Percentiles rank a stretch among this genome's conserved stretches.
Evolutionary conservation across 2,113 vertebrate species (phyloP).

Genomic region (Xenopus laevis): DNA sequence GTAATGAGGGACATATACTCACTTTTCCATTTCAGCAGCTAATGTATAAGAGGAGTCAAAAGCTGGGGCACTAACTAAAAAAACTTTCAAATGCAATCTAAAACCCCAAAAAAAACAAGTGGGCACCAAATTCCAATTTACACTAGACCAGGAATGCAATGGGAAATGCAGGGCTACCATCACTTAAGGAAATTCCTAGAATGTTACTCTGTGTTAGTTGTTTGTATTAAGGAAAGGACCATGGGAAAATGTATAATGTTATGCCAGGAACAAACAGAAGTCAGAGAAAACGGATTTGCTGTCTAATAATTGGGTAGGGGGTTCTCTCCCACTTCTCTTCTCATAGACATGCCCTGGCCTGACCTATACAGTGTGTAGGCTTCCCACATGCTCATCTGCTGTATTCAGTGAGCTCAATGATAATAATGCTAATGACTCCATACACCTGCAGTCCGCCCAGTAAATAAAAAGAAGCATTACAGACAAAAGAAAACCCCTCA

Average conservation of each 20-base stretch:
- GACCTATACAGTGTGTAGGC: slow-evolving; percentile 4
- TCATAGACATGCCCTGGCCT: slow-evolving; percentile 38
- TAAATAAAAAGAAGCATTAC: slow-evolving; percentile 38
- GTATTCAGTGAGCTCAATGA: slow-evolving; percentile 40
- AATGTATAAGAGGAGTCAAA: too few species aligned
- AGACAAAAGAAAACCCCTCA: slow-evolving; percentile 36
- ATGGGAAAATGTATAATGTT: slow-evolving; percentile 1
- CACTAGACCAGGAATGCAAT: too few species aligned
- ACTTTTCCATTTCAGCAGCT: too few species aligned
- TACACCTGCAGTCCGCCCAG: slow-evolving; percentile 11
- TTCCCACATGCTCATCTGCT: background rate
- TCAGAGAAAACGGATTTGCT: slow-evolving; percentile 16
- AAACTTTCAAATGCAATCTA: too few species aligned
- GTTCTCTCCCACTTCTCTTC: slow-evolving; percentile 27
- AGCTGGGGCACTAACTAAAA: too few species aligned
- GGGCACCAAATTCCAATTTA: too few species aligned
- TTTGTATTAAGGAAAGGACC: too few species aligned
- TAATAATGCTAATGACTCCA: slow-evolving; percentile 47
- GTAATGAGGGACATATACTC: too few species aligned
- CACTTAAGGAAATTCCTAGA: too few species aligned
- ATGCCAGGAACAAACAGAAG: background rate
- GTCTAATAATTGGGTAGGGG: slow-evolving; percentile 23
- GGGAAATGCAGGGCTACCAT: too few species aligned
- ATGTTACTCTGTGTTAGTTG: too few species aligned
- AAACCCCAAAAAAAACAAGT: too few species aligned